Conservation (phyloP, 2,797 vertebrate genomes). For the Syndactyla subalaris region DNA sequence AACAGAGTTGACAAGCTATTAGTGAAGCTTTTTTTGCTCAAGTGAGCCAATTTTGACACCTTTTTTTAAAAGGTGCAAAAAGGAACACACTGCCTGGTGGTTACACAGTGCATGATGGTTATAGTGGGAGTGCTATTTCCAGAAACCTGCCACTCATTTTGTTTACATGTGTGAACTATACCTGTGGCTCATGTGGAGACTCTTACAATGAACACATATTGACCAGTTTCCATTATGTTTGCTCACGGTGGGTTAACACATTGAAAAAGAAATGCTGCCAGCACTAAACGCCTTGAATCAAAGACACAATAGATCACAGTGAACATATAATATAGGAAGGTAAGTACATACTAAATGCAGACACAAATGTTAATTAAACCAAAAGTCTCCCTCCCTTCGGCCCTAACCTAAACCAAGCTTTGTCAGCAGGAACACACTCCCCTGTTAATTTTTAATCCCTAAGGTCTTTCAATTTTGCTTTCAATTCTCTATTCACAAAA, state of each 20-base stretch:
- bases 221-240: neutral
- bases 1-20: neutral
- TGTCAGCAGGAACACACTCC: fast-evolving
- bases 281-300: neutral
- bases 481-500: neutral
- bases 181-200: neutral
- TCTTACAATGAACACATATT: neutral
- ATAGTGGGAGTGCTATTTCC: neutral
- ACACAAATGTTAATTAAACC: neutral
- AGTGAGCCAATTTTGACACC: neutral
- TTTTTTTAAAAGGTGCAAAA: neutral
- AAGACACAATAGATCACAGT: neutral
- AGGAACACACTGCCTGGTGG: neutral
- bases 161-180: neutral
- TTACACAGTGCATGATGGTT: neutral
- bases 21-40: neutral
- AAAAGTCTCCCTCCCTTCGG: neutral
- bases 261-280: neutral
- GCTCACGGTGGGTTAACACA: neutral
- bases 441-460: neutral
- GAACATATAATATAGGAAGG: neutral
- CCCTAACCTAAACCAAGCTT: neutral
- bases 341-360: neutral
- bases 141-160: neutral
- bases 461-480: neutral